These are phyloP conservation scores for Chirona hameri DNA, from an alignment of 2,888 invertebrate species.

Conservation along the genomic window DNA sequence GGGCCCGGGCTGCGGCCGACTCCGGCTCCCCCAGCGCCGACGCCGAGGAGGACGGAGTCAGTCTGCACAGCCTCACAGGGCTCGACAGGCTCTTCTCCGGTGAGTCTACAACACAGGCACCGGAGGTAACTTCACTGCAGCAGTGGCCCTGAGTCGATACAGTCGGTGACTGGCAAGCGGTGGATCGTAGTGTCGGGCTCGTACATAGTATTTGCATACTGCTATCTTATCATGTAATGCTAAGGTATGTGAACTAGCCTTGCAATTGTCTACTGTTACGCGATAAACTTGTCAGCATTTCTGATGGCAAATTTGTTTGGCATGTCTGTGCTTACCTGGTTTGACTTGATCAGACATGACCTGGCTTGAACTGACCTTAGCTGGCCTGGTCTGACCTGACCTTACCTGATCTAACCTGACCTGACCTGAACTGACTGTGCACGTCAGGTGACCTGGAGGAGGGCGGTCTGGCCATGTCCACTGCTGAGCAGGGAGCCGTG, in stretches of 20 bases:
- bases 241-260: too few relatives aligned
- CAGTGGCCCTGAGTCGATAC: too few relatives aligned
- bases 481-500: constrained; percentile 6
- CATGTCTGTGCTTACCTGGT: too few relatives aligned
- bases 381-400: not conserved
- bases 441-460: not conserved
- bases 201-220: too few relatives aligned
- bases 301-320: too few relatives aligned
- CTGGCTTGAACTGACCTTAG: not conserved
- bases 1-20: not conserved
- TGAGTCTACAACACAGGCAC: not conserved
- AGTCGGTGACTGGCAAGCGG: too few relatives aligned
- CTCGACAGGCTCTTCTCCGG: constrained; percentile 12
- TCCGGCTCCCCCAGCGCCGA: not conserved
- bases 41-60: not conserved
- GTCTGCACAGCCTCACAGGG: constrained; percentile 23
- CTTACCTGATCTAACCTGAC: not conserved
- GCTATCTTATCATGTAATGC: too few relatives aligned
- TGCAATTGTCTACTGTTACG: too few relatives aligned
- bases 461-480: not conserved
- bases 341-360: too few relatives aligned
- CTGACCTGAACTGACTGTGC: not conserved
- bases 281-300: too few relatives aligned
- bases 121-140: too few relatives aligned
- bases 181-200: too few relatives aligned